Percentiles rank a stretch among this genome's conserved stretches.
phyloP scores from a whole-genome alignment of 2,113 vertebrate species.

The Macroglossus sobrinus region DNA sequence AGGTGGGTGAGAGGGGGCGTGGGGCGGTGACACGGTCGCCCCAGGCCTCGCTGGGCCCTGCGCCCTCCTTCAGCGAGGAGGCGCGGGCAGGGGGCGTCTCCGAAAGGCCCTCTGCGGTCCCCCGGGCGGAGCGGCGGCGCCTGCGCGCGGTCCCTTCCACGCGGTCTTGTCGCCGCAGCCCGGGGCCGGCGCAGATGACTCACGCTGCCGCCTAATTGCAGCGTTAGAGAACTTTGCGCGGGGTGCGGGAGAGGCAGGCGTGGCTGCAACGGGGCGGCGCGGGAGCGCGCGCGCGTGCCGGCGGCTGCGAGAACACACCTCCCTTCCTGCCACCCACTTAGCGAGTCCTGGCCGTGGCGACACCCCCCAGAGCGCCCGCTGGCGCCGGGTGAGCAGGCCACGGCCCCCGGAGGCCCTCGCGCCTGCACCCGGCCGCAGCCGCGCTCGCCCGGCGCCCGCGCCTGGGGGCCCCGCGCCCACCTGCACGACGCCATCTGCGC shows the following conservation, averaged over 20 bases:
- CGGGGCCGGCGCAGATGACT: conserved; percentile 2
- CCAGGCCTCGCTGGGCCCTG: background rate
- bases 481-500: background rate
- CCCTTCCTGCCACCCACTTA: background rate
- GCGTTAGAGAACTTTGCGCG: background rate
- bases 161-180: background rate
- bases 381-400: background rate
- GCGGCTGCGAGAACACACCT: background rate
- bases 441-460: background rate
- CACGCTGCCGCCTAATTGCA: background rate
- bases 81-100: background rate
- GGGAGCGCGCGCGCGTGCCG: background rate
- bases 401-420: background rate
- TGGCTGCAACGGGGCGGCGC: background rate
- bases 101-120: background rate
- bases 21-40: background rate
- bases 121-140: background rate
- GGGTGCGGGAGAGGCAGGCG: background rate
- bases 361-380: accelerated
- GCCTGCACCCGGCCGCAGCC: background rate
- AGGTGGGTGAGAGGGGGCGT: background rate
- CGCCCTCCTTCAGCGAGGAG: background rate
- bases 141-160: background rate
- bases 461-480: background rate
- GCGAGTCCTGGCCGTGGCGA: background rate